These are phyloP conservation scores for Selenia dentaria DNA, from an alignment of 2,888 invertebrate species.

Conservation along the genomic window DNA sequence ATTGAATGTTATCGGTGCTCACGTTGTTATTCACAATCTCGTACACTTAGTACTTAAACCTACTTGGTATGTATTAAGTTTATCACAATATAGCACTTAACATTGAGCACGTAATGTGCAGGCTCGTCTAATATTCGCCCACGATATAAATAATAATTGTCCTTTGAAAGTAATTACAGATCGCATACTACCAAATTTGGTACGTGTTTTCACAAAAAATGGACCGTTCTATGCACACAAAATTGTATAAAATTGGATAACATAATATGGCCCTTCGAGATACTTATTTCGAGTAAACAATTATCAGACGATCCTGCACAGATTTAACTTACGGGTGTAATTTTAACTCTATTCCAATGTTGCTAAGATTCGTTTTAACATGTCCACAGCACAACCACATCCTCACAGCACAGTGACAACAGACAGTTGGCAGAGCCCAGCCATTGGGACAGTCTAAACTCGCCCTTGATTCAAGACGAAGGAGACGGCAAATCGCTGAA, in stretches of 20 bases:
- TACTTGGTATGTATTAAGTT: constrained; percentile 12
- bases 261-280: too few relatives aligned
- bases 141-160: too few relatives aligned
- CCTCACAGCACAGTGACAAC: constrained; percentile 86
- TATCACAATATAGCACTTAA: constrained; percentile 13
- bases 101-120: constrained; percentile 1
- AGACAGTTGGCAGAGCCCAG: constrained; percentile 85
- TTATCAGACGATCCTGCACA: constrained; percentile 7
- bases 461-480: constrained; percentile 97
- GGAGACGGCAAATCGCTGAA: constrained; percentile 97
- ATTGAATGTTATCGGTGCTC: not conserved
- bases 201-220: too few relatives aligned
- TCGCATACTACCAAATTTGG: too few relatives aligned
- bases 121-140: constrained; percentile 4
- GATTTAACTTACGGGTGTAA: constrained; percentile 3
- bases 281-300: too few relatives aligned
- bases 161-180: too few relatives aligned
- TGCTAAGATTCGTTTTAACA: constrained; percentile 24
- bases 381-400: constrained; percentile 86
- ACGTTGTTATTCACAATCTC: not conserved
- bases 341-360: constrained; percentile 3
- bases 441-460: constrained; percentile 95
- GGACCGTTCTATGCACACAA: too few relatives aligned
- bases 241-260: too few relatives aligned
- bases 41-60: not conserved